Conservation (phyloP, 2,888 invertebrate genomes). For the Pseudococcus viburni region DNA sequence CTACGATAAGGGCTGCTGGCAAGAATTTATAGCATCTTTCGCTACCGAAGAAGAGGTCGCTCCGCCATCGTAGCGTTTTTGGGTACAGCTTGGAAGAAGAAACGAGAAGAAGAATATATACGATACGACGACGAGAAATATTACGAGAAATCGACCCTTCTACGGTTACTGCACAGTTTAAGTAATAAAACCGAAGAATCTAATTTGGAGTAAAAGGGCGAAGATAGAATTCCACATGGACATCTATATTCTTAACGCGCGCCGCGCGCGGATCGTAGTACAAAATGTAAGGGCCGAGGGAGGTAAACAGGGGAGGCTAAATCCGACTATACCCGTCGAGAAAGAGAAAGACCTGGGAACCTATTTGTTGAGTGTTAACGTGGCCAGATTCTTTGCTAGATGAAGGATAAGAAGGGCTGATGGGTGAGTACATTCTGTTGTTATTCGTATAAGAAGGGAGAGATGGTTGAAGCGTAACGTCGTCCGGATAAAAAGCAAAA, state of each 20-base stretch:
- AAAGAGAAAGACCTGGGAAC: not conserved
- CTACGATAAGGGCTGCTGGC: conserved; percentile 64
- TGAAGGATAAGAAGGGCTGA: not conserved
- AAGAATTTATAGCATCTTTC: conserved; percentile 66
- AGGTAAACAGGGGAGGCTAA: not conserved
- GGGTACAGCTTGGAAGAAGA: not conserved
- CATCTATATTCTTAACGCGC: conserved; percentile 53
- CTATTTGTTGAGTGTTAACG: conserved; percentile 55
- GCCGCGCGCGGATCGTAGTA: not conserved
- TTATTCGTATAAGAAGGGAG: not conserved
- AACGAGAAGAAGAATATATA: not conserved
- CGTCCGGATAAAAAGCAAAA: not conserved
- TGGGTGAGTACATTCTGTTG: not conserved
- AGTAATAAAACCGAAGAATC: conserved; percentile 66
- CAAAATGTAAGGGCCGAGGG: not conserved
- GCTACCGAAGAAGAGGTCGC: not conserved
- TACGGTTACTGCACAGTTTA: conserved; percentile 61
- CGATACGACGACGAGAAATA: conserved; percentile 49
- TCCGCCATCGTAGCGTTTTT: not conserved
- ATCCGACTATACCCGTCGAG: not conserved
- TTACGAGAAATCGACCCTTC: conserved; percentile 65
- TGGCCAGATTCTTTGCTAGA: conserved; percentile 39
- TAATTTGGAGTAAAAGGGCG: conserved; percentile 64
- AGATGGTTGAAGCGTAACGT: not conserved
- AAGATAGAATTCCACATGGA: conserved; percentile 64